Evolutionary conservation across 1,140 invertebrate species (phyloP).

Genomic region (Euura saliciscinereae): DNA sequence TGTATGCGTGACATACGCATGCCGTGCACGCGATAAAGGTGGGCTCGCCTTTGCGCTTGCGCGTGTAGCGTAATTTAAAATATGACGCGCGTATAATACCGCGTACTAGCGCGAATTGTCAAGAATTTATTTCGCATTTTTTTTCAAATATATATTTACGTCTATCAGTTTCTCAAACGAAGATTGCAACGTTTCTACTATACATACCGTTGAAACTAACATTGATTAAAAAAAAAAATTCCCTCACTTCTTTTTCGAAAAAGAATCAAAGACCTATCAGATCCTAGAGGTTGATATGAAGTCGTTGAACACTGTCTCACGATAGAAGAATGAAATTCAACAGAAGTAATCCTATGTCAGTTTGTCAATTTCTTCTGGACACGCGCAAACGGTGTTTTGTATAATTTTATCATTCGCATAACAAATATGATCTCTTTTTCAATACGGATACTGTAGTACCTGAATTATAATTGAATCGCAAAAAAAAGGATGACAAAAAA

Average conservation of each 20-base stretch:
- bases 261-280: too few relatives aligned
- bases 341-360: slow-evolving; percentile 3
- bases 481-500: too few relatives aligned
- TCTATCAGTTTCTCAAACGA: too few relatives aligned
- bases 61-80: slow-evolving; percentile 5
- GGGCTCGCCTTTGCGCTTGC: background rate
- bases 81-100: background rate
- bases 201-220: too few relatives aligned
- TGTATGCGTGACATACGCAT: slow-evolving; percentile 6
- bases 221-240: too few relatives aligned
- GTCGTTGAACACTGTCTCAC: background rate
- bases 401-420: background rate
- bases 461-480: too few relatives aligned
- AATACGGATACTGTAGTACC: background rate
- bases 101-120: background rate
- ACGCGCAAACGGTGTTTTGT: background rate
- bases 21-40: slow-evolving; percentile 1
- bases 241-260: too few relatives aligned
- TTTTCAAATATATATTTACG: too few relatives aligned
- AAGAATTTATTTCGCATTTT: too few relatives aligned
- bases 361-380: background rate
- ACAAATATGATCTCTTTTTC: background rate
- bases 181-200: too few relatives aligned
- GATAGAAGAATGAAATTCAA: background rate
- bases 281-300: background rate